Evolutionary conservation across 1,140 invertebrate genomes (phyloP).

Genomic region (honey bee (Apis mellifera)): Amel_HAv3.1 CM009937.2:12479001-12479500

Average conservation of each 20-base stretch:
- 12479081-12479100: conserved; percentile 91
- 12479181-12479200: conserved; percentile 76
- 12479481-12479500: neutral
- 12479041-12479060: conserved; percentile 88
- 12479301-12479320: conserved; percentile 84
- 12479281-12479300: conserved; percentile 85
- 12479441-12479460: neutral
- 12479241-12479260: conserved; percentile 86
- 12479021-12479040: conserved; percentile 91
- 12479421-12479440: neutral
- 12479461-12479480: too few relatives aligned
- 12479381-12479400: conserved; percentile 86
- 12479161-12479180: conserved; percentile 65
- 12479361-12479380: conserved; percentile 89
- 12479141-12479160: conserved; percentile 85
- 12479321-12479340: conserved; percentile 68
- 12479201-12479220: conserved; percentile 75
- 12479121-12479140: conserved; percentile 93
- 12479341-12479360: conserved; percentile 76
- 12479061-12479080: conserved; percentile 94
- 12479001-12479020: conserved; percentile 93
- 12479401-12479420: conserved; percentile 78
- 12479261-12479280: conserved; percentile 84
- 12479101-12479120: conserved; percentile 93
- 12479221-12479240: conserved; percentile 81